A percentile compares a stretch with the other conserved stretches of the same genome.
These are phyloP conservation scores for Ianthella basta DNA, from an alignment of 37 sponge, comb jelly and placozoan genomes.

Conservation along the genomic window DNA sequence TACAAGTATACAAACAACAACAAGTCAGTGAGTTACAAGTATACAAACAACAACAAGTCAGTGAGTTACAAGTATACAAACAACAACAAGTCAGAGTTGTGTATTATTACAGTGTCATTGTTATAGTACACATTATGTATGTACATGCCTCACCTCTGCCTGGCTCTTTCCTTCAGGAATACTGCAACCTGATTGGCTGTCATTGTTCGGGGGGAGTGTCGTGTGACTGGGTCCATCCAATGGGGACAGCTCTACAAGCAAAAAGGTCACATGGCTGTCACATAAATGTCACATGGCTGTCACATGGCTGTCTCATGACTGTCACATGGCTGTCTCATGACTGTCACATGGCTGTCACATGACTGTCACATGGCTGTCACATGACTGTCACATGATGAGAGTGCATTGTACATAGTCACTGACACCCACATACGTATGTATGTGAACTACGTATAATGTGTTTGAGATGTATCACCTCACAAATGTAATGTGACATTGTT, in stretches of 20 bases:
- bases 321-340: neutral
- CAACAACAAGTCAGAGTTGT: too few species aligned
- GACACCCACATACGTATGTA: too few species aligned
- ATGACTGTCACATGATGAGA: neutral
- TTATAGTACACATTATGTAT: neutral
- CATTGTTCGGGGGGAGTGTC: conserved; percentile 28
- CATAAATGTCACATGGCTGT: neutral
- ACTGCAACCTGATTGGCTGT: conserved; percentile 29
- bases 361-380: neutral
- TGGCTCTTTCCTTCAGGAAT: conserved; percentile 31
- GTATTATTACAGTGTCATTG: neutral
- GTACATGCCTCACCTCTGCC: conserved; percentile 3
- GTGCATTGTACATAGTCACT: neutral
- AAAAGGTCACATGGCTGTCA: neutral
- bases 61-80: too few species aligned
- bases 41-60: too few species aligned
- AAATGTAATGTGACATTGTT: too few species aligned
- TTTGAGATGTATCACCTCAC: too few species aligned
- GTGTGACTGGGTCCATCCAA: conserved; percentile 38
- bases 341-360: neutral
- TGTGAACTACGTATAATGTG: too few species aligned
- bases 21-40: too few species aligned
- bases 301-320: neutral
- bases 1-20: too few species aligned
- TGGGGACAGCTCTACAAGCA: conserved; percentile 10